Evolutionary conservation across 2,888 invertebrate genomes (phyloP).

Genomic region (Trichacis sp.): DNA sequence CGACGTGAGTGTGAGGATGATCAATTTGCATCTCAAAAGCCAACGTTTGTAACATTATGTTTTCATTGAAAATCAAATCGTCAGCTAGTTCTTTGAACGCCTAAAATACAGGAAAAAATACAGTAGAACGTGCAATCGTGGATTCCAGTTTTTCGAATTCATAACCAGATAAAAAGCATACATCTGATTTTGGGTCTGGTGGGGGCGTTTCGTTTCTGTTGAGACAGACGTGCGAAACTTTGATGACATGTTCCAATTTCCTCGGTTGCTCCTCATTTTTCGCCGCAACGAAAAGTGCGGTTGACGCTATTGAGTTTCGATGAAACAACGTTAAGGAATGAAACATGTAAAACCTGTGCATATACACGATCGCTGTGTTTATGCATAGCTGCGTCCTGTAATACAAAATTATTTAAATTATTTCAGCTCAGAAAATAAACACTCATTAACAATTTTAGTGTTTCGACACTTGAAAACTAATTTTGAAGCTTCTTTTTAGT

Average conservation of each 20-base stretch:
- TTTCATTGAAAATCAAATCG: constrained; percentile 96
- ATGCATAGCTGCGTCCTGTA: constrained; percentile 92
- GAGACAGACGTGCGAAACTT: constrained; percentile 90
- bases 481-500: too few species aligned
- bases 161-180: constrained; percentile 57
- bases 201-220: constrained; percentile 74
- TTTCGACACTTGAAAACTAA: too few species aligned
- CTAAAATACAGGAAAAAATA: constrained; percentile 60
- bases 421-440: too few species aligned
- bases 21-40: constrained; percentile 98
- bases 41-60: constrained; percentile 94
- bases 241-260: constrained; percentile 97
- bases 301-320: constrained; percentile 93
- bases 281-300: constrained; percentile 95
- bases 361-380: constrained; percentile 98
- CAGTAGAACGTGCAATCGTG: not conserved
- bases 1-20: constrained; percentile 97
- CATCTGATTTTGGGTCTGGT: constrained; percentile 83
- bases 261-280: constrained; percentile 99
- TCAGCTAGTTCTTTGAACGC: constrained; percentile 82
- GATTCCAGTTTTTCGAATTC: too few species aligned
- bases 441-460: too few species aligned
- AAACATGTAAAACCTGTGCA: constrained; percentile 99
- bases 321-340: constrained; percentile 97
- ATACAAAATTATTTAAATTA: too few species aligned